These are phyloP conservation scores for Pseudorasbora parva DNA, from an alignment of 2,113 vertebrate species.

Conservation along the genomic window DNA sequence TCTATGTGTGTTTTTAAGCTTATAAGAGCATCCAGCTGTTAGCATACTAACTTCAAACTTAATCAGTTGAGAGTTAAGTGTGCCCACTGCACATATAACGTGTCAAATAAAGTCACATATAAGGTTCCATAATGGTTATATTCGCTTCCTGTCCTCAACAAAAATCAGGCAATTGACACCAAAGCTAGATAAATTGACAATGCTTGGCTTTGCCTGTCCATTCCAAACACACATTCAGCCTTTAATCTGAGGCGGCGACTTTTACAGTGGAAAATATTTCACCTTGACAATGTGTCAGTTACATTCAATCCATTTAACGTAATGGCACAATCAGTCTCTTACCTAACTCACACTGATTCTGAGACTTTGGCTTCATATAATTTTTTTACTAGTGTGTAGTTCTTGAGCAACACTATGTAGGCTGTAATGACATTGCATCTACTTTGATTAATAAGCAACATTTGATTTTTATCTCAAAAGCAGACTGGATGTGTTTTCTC, in stretches of 20 bases:
- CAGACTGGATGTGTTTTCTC: background rate
- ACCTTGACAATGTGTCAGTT: constrained; percentile 1
- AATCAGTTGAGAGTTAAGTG: background rate
- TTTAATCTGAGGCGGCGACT: background rate
- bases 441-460: constrained; percentile 14
- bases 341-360: background rate
- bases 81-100: background rate
- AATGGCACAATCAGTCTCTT: background rate
- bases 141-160: background rate
- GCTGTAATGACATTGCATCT: background rate
- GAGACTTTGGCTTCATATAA: background rate
- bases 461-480: background rate
- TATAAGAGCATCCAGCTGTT: background rate
- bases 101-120: background rate
- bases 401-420: background rate
- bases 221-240: background rate
- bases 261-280: constrained; percentile 12
- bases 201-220: background rate
- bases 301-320: constrained; percentile 5
- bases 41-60: background rate
- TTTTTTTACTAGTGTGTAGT: background rate
- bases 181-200: background rate
- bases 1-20: background rate
- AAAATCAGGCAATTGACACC: background rate
- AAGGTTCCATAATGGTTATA: background rate